These are phyloP conservation scores for Drosophila barbarae DNA, from an alignment of 2,888 invertebrate genomes.

Conservation along the genomic window DNA sequence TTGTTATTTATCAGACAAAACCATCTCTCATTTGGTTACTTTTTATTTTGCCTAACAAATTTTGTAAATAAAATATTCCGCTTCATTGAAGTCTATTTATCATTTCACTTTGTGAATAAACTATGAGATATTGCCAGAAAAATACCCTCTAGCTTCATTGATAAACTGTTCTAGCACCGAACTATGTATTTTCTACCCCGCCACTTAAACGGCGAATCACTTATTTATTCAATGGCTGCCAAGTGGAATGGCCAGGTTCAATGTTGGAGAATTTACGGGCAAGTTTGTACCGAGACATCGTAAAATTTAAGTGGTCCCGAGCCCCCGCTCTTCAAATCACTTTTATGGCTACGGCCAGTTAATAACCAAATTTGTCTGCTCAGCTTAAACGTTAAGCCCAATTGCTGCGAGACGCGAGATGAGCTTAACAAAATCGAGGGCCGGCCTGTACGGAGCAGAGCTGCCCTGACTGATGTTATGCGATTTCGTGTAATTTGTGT, in stretches of 20 bases:
- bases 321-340: slow-evolving; percentile 1
- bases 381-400: slow-evolving; percentile 43
- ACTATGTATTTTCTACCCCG: slow-evolving; percentile 2
- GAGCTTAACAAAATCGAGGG: slow-evolving; percentile 16
- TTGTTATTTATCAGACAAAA: not conserved
- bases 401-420: slow-evolving; percentile 22
- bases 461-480: slow-evolving; percentile 20
- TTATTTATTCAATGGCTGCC: slow-evolving; percentile 25
- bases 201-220: slow-evolving; percentile 16
- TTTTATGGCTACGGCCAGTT: slow-evolving; percentile 50
- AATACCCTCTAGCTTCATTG: not conserved
- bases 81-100: not conserved
- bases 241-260: slow-evolving; percentile 15
- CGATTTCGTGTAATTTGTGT: slow-evolving; percentile 37
- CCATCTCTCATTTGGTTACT: not conserved
- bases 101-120: not conserved
- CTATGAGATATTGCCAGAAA: too few relatives aligned
- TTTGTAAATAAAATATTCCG: not conserved
- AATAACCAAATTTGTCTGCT: slow-evolving; percentile 67
- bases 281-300: slow-evolving; percentile 51
- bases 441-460: slow-evolving; percentile 7
- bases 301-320: slow-evolving; percentile 48
- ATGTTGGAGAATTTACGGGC: slow-evolving; percentile 32
- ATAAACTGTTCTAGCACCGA: slow-evolving; percentile 4
- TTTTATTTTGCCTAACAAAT: not conserved